phyloP scores from a whole-genome alignment of 2,888 invertebrate genomes.

The Zele albiditarsus region DNA sequence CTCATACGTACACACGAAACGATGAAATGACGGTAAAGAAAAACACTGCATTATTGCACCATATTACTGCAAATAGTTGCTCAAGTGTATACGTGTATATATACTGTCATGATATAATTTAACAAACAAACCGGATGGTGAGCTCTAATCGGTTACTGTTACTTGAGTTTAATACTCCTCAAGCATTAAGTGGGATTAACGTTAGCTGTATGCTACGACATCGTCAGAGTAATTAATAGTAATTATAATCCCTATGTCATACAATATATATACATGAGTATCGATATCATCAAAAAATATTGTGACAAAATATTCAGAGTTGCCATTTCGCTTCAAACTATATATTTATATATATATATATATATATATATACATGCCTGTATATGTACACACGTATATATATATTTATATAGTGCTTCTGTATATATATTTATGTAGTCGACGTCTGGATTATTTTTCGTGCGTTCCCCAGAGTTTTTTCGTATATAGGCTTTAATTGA shows the following conservation, averaged over 20 bases:
- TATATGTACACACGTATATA: neutral
- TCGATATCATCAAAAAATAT: neutral
- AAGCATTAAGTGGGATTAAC: conserved; percentile 47
- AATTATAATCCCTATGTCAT: neutral
- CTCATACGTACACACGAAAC: no score
- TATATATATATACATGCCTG: neutral
- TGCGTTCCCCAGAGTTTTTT: conserved; percentile 33
- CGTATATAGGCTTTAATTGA: conserved; percentile 68
- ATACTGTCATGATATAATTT: conserved; percentile 67
- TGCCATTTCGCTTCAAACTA: neutral
- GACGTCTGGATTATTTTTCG: conserved; percentile 36
- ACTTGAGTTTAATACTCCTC: conserved; percentile 61
- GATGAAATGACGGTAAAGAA: no score
- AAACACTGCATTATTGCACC: neutral
- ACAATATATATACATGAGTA: neutral
- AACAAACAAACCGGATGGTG: conserved; percentile 71
- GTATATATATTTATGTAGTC: neutral
- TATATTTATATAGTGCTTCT: neutral
- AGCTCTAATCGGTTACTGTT: conserved; percentile 66
- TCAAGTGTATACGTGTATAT: neutral
- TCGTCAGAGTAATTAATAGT: conserved; percentile 66
- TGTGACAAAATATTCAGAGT: neutral
- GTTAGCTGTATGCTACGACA: conserved; percentile 24
- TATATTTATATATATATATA: neutral
- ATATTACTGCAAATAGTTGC: conserved; percentile 3